Base-by-base conservation (phyloP, 2,888 invertebrate species). In the Dryococelus australis region DNA sequence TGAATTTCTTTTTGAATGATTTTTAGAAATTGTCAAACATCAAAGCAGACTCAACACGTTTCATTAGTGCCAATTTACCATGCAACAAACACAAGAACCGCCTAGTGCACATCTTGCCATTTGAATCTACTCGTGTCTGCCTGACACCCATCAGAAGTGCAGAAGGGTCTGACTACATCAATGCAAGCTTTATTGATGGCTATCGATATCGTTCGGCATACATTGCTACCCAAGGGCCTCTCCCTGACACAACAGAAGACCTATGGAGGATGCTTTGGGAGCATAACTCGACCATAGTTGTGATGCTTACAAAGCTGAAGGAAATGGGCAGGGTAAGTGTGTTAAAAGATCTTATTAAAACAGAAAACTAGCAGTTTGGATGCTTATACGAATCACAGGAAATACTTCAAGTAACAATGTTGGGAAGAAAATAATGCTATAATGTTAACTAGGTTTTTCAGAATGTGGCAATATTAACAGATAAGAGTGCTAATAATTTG, bases 191-290 rank as follows among this genome's bases (percentile, higher is more conserved):
- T 91, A 98, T 99, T 90, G 99, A 99, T 92, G 99, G 98, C 0
- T 98, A 98, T 92, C 95, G 91, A 20, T 97, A 98, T 93, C 95
- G 98, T 86, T 96, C 96, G 89, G 99, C 99, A 1, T 99, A 99
- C 92, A 98, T 99, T 89, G 99, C 99, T 9, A 97, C 99, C n/a
- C 99, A 99, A 93, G 99, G 99, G n/a, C 99, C 99, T 0, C 93
- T 99, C 88, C 96, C 96, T 86, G 98, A 99, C 91, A 99, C 99
- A 0, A 98, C 98, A 0, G 99, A 99, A 91, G 99, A 99, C 92
- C 98, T 99, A 92, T 99, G 99, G 99, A 95, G 99, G 88, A 99
- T 99, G 99, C 94, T 99, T 83, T 99, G 99, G 99, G 99, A 99
- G 92, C 99, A 99, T 92, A 99, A 99, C 92, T 99, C 99, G 1